Evolutionary conservation across 2,888 invertebrate genomes (phyloP), one percentile per base, ranked within the genome.

Genomic region (Xylota sylvarum): DNA sequence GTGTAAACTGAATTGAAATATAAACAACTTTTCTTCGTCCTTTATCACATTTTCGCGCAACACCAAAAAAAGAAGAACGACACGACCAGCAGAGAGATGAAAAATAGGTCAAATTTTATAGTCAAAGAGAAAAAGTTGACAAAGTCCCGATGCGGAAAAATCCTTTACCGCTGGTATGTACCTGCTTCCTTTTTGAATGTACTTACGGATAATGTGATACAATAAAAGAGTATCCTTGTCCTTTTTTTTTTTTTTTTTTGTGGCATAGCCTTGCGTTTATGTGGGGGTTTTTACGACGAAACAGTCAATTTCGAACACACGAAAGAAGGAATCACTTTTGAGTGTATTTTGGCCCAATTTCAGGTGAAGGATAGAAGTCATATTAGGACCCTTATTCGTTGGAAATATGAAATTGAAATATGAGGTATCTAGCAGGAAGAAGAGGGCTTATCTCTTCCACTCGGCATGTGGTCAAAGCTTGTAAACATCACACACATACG

Each of bases 361-460:
- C 55, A 73, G 73, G 62, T 62, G 50, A 62, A 55, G 64, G 55
- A 64, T 74, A 30, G 37, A 74, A 74, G 40, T 55, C 32, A 55
- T 64, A 35, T 74, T 64, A 52, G 27, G 23, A 35, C 9, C 30
- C 52, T 43, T 19, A 73, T 73, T 73, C 50, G 12, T 4, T 62
- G 50, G 4, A 74, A 74, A 52, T 64, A 74, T 74, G 74, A 74
- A 64, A 74, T 62, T 52, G 40, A 55, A 74, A 52, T 74, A 55
- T 32, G 46, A 52, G 52, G 62, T 52, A 73, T 62, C 62, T 17
- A 50, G 3, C 23, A 23, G 10, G 23, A 9, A 23, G 9, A 10
- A 10, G 23, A 14, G 7, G 14, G n/a, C 55, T 55, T 55, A 55
- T 55, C 50, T 50, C 23, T 50, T 50, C 50, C 50, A 10, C 30